phyloP scores from a whole-genome alignment of 2,797 vertebrate species.

The Momotus momota region DNA sequence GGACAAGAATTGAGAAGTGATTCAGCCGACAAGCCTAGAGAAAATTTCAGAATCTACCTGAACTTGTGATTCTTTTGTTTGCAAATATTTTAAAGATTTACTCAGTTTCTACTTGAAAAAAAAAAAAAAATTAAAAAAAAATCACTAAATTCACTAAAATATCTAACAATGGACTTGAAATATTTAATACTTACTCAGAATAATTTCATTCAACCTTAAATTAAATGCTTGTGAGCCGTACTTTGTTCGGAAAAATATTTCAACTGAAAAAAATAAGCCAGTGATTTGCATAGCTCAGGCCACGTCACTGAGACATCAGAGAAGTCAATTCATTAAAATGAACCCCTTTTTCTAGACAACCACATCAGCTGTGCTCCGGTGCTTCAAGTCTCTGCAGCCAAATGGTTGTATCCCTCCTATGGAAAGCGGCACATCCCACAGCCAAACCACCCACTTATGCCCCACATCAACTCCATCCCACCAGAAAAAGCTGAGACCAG shows the following conservation, averaged over 20 bases:
- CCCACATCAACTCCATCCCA: background rate
- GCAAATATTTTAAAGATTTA: background rate
- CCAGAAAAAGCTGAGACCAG: background rate
- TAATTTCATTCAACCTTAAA: background rate
- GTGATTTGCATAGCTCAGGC: background rate
- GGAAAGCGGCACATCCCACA: background rate
- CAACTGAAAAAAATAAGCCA: background rate
- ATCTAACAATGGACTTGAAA: background rate
- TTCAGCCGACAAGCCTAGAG: background rate
- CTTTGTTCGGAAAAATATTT: background rate
- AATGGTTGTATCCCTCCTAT: accelerated
- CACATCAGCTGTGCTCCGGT: accelerated
- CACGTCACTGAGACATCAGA: background rate
- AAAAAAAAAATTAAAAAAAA: background rate
- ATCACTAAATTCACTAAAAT: background rate
- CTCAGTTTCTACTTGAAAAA: background rate
- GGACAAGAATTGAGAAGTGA: background rate
- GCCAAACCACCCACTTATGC: too few species aligned
- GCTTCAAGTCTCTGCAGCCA: background rate
- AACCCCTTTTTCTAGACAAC: background rate
- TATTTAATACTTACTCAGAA: background rate
- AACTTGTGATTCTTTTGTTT: background rate
- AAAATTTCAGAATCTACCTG: background rate
- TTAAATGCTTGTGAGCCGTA: background rate
- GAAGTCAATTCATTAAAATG: background rate